Evolutionary conservation across 2,113 vertebrate species (phyloP), one percentile per base, ranked within the genome.

Genomic region (Ranitomeya imitator): DNA sequence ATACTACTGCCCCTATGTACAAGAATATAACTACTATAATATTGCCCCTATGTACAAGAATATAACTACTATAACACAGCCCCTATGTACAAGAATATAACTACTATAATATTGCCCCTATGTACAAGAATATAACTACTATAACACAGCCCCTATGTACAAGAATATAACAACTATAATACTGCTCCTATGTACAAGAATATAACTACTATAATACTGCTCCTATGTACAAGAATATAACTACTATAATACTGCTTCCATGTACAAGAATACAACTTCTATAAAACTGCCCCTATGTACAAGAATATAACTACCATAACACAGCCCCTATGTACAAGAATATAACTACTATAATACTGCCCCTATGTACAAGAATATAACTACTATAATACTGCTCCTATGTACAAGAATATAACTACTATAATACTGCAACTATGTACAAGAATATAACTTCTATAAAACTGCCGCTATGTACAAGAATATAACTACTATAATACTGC

Each of bases 151-250:
- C 15, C 63, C 63, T n/a, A 60, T 60, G 59, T 60, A 60, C 59
- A 60, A 60, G 59, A 60, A 60, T 60, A 60, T 60, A 60, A 69
- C 67, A 26, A 69, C 67, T 69, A 69, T 69, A 69, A 69, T 69
- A 69, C 67, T 69, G 23, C n/a, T 13, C 67, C 67, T 69, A 69
- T 69, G n/a, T 69, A 26, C 67, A 69, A 26, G 67, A 69, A 69
- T 69, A 69, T 26, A 69, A 26, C 67, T 69, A 69, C 67, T 69
- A 69, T 69, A 69, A 69, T 69, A 69, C 67, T 69, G 23, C 67
- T 19, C 63, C 63, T 23, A 67, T n/a, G 63, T 67, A 67, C 63
- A 67, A 67, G 63, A 23, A 67, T 67, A 67, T 67, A 67, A 67
- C 63, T 67, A 67, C 63, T 67, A 67, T 67, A 67, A 67, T 67